phyloP scores from a whole-genome alignment of 2,888 invertebrate species.

The Tenodera sinensis region DNA sequence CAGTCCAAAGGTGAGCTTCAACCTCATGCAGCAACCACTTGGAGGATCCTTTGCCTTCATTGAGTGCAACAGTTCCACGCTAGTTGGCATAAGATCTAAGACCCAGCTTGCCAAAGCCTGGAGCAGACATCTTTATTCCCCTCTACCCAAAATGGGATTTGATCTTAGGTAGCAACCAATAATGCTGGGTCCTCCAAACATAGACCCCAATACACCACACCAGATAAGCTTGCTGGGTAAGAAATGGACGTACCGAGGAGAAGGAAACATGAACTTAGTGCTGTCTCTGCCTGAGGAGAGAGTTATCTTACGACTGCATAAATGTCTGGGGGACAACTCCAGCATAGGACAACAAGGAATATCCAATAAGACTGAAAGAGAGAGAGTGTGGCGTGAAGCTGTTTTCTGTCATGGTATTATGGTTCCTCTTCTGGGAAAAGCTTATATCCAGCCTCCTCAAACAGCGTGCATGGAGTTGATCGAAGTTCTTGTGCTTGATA shows the following conservation, averaged over 20 bases:
- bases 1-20: too few species aligned
- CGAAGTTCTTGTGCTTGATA: conserved; percentile 42
- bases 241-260: conserved; percentile 60
- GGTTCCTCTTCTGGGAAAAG: conserved; percentile 47
- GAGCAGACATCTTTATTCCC: neutral
- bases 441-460: conserved; percentile 44
- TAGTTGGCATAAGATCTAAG: neutral
- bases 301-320: conserved; percentile 54
- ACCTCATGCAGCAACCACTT: too few species aligned
- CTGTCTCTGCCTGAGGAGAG: conserved; percentile 54
- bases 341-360: conserved; percentile 42
- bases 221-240: conserved; percentile 33
- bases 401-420: conserved; percentile 54
- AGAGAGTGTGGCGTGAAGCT: conserved; percentile 49
- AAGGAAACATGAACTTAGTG: conserved; percentile 68
- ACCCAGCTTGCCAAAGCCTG: neutral
- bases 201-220: neutral
- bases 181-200: conserved; percentile 9
- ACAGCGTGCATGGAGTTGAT: conserved; percentile 43
- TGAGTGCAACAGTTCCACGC: too few species aligned
- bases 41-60: too few species aligned
- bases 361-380: conserved; percentile 31
- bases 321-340: conserved; percentile 46
- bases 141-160: neutral
- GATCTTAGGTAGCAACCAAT: neutral